phyloP scores from a whole-genome alignment of 2,113 vertebrate species.

The Heterotilapia buettikoferi region DNA sequence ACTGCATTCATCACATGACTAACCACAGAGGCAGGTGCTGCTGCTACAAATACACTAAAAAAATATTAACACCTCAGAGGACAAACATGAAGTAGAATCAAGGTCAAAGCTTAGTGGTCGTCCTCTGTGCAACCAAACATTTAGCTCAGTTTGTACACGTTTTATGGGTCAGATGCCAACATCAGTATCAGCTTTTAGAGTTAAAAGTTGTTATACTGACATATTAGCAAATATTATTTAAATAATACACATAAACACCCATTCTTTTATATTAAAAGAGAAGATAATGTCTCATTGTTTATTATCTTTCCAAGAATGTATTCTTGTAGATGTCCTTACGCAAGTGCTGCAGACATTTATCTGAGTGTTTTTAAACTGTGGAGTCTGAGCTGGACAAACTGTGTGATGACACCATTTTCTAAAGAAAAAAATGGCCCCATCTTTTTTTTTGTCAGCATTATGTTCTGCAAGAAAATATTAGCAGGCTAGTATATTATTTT shows the following conservation, averaged over 20 bases:
- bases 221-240: neutral
- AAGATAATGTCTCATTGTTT: neutral
- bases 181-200: neutral
- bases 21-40: slow-evolving; percentile 47
- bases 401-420: neutral
- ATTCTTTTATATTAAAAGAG: neutral
- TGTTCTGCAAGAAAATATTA: neutral
- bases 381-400: neutral
- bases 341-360: neutral
- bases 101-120: slow-evolving; percentile 5
- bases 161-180: neutral
- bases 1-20: slow-evolving; percentile 1
- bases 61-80: neutral
- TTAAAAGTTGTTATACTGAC: neutral
- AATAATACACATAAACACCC: neutral
- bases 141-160: neutral
- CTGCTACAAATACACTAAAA: slow-evolving; percentile 26
- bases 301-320: neutral
- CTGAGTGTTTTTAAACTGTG: neutral
- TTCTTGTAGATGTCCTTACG: neutral
- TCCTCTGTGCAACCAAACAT: neutral
- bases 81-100: slow-evolving; percentile 51
- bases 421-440: neutral
- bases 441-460: neutral
- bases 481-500: neutral